Percentiles rank a stretch among this genome's conserved stretches.
These are phyloP conservation scores for Aricia agestis DNA, from an alignment of 1,140 invertebrate genomes.

Conservation along the genomic window DNA sequence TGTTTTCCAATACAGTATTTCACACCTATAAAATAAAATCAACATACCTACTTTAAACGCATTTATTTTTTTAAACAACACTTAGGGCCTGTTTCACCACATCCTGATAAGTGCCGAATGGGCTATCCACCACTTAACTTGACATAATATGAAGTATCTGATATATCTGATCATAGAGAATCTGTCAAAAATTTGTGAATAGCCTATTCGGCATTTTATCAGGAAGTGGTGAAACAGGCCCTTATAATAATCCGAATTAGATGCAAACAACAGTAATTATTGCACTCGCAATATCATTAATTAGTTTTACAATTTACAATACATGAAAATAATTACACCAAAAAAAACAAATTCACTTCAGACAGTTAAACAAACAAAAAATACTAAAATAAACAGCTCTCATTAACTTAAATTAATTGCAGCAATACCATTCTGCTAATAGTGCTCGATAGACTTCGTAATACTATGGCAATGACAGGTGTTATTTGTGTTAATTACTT, in stretches of 20 bases:
- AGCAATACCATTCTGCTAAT: neutral
- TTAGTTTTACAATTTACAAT: neutral
- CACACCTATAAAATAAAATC: neutral
- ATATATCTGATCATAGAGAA: no score
- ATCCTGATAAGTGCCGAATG: no score
- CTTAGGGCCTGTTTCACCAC: no score
- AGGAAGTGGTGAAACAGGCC: no score
- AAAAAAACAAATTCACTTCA: neutral
- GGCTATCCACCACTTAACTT: no score
- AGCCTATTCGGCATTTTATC: no score
- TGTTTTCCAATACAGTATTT: neutral
- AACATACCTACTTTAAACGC: neutral
- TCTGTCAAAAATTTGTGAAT: no score
- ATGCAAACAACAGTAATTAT: conserved; percentile 6
- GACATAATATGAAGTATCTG: no score
- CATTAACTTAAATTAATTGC: neutral
- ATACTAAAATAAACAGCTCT: neutral
- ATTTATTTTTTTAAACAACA: conserved; percentile 11
- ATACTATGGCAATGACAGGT: no score
- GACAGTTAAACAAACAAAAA: neutral
- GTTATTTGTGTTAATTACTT: no score
- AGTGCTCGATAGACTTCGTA: neutral
- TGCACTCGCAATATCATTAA: neutral
- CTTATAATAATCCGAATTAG: conserved; percentile 1
- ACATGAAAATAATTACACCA: neutral